Percentiles rank a stretch among this genome's conserved stretches.
phyloP scores from a whole-genome alignment of 2,797 vertebrate genomes.

The Amblyraja radiata region DNA sequence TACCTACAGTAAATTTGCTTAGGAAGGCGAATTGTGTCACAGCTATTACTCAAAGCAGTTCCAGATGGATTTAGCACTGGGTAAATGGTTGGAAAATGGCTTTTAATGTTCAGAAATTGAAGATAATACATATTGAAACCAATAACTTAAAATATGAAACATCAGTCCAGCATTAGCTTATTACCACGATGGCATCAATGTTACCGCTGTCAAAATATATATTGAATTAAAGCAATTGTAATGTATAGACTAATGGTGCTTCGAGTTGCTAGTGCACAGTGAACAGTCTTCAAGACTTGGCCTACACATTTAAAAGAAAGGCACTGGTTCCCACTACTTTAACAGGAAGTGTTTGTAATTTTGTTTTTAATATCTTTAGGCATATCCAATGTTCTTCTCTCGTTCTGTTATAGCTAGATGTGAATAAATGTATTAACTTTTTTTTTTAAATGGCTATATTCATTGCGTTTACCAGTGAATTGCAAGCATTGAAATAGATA shows the following conservation, averaged over 20 bases:
- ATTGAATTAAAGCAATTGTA: constrained; percentile 18
- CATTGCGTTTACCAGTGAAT: neutral
- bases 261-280: no score
- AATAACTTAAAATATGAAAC: constrained; percentile 10
- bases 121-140: constrained; percentile 23
- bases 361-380: neutral
- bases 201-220: constrained; percentile 17
- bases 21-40: neutral
- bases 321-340: neutral
- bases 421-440: neutral
- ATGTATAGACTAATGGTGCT: neutral
- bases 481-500: neutral
- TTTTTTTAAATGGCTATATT: neutral
- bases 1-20: neutral
- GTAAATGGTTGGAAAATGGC: constrained; percentile 14
- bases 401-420: neutral
- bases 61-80: constrained; percentile 2
- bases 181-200: neutral
- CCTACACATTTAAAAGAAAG: neutral
- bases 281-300: neutral
- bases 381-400: neutral
- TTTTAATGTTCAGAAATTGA: constrained; percentile 27
- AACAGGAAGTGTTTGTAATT: neutral
- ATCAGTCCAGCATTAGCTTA: constrained; percentile 3
- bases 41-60: constrained; percentile 18